Percentiles rank a stretch among this genome's conserved stretches.
These are phyloP conservation scores for Rosalia funebris DNA, from an alignment of 2,888 invertebrate genomes.

Conservation along the genomic window DNA sequence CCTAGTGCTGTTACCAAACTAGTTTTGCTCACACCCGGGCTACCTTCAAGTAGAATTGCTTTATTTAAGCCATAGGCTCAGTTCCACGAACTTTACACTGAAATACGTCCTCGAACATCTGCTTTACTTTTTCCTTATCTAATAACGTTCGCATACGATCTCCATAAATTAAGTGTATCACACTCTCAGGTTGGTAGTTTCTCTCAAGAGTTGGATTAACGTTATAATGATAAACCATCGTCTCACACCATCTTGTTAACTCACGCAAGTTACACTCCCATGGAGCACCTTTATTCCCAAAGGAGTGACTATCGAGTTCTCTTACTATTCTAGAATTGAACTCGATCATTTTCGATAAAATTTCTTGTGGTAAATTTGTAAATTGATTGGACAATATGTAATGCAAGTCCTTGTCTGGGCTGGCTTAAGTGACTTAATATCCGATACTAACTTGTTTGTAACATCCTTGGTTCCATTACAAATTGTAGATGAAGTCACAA, in stretches of 20 bases:
- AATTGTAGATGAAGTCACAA: too few relatives aligned
- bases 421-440: too few relatives aligned
- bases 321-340: conserved; percentile 79
- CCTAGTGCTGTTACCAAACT: conserved; percentile 93
- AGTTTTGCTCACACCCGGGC: conserved; percentile 98
- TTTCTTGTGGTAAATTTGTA: conserved; percentile 68
- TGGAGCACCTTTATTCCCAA: conserved; percentile 87
- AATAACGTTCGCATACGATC: conserved; percentile 84
- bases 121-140: conserved; percentile 78
- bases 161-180: conserved; percentile 82
- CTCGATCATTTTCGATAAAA: conserved; percentile 77
- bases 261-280: conserved; percentile 98
- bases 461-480: too few relatives aligned
- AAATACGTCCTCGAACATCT: too few relatives aligned
- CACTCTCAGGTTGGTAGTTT: conserved; percentile 66
- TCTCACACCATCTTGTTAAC: conserved; percentile 91
- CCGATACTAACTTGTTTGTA: too few relatives aligned
- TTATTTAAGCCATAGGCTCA: conserved; percentile 76
- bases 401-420: conserved; percentile 74
- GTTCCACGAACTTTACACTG: too few relatives aligned
- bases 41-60: conserved; percentile 94
- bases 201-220: conserved; percentile 32
- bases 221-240: conserved; percentile 67
- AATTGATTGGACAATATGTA: conserved; percentile 77
- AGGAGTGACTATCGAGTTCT: conserved; percentile 72